Evolutionary conservation across 2,888 invertebrate species (phyloP), one percentile per base, ranked within the genome.

Genomic region (Phaonia tiefii): DNA sequence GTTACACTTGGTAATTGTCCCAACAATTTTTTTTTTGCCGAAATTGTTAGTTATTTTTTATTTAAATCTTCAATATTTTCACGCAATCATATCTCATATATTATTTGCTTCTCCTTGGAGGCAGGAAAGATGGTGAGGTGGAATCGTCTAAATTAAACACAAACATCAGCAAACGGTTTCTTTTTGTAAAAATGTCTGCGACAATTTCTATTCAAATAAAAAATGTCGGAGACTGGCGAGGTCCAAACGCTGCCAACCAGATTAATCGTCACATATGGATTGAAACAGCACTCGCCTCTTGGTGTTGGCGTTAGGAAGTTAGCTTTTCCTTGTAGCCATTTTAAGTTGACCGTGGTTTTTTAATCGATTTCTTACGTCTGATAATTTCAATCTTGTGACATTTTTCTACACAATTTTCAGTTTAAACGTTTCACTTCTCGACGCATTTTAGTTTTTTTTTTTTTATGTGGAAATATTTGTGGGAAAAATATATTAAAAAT

Each of bases 401-500:
- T 75, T 69, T 39, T 70, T 22, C 8, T 31, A 8, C 31, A 13
- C 26, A n/a, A 13, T 56, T 49, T 58, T 10, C 20, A 60, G 46
- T 31, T 44, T 39, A 51, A 65, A 69, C 49, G 26, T 72, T 81
- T 75, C 75, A 51, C 42, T 69, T 63, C 63, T 63, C 8, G n/a
- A n/a, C n/a, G n/a, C n/a, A n/a, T n/a, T n/a, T n/a, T 13, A 31
- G 58, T 31, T 58, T 2, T 2, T 22, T 37, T 25, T 11, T 25
- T 54, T 17, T 39, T 15, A 17, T 1, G 8, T 26, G 58, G 10
- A 26, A 25, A 2, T 25, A 13, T 17, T 69, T 70, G 8, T 5
- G 31, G 31, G 13, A 67, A 67, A 51, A 54, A 39, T 39, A 17
- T 49, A n/a, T 20, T 63, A 75, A 78, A 81, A n/a, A n/a, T n/a